Evolutionary conservation across 1,140 invertebrate genomes (phyloP).

Genomic region (Cepaea nemoralis): DNA sequence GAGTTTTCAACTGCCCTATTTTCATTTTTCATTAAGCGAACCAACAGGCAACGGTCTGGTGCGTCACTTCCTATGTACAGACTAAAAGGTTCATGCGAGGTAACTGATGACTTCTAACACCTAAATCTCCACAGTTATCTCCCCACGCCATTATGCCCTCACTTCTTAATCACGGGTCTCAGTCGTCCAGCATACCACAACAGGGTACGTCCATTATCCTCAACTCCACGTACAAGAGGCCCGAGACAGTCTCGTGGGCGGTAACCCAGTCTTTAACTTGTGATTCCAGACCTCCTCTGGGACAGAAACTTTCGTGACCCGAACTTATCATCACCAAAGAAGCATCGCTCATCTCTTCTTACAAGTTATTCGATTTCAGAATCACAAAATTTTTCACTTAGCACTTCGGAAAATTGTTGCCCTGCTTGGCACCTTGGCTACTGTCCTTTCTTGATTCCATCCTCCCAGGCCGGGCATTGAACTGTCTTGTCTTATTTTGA

Average conservation of each 20-base stretch:
- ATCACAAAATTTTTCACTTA: slow-evolving; percentile 4
- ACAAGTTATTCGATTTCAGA: neutral
- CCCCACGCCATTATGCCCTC: neutral
- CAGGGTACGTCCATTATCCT: slow-evolving; percentile 3
- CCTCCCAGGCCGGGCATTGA: neutral
- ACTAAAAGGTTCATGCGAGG: neutral
- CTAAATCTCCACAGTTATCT: neutral
- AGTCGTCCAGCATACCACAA: neutral
- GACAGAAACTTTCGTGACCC: neutral
- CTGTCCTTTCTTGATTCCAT: neutral
- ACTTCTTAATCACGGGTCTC: neutral
- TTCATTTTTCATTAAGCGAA: too few species aligned
- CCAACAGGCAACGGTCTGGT: neutral
- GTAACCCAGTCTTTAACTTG: neutral
- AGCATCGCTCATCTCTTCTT: neutral
- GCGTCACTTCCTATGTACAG: neutral
- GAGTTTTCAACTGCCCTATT: too few species aligned
- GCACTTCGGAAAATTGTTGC: neutral
- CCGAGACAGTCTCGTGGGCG: neutral
- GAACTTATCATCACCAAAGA: neutral
- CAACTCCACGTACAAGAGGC: neutral
- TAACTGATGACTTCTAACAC: neutral
- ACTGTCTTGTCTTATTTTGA: neutral
- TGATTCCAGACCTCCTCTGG: neutral
- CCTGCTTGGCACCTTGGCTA: neutral